Evolutionary conservation across 2,888 invertebrate species (phyloP).

Genomic region (Ctenicera cuprea): DNA sequence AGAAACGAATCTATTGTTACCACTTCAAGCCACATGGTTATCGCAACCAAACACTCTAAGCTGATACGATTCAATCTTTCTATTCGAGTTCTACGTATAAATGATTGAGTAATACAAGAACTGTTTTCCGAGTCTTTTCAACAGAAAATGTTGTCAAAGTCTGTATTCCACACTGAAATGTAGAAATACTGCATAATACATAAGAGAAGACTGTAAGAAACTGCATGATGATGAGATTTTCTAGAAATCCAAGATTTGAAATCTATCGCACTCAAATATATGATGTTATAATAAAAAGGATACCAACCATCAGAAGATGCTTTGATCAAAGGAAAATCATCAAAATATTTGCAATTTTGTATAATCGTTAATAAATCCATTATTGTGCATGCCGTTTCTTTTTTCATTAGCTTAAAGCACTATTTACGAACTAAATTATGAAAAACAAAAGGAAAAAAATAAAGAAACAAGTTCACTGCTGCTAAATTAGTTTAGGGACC

Average conservation of each 20-base stretch:
- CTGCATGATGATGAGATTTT: background rate
- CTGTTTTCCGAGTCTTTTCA: constrained; percentile 12
- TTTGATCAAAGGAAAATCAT: too few relatives aligned
- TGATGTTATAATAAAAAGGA: too few relatives aligned
- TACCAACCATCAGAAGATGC: too few relatives aligned
- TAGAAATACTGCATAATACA: constrained; percentile 14
- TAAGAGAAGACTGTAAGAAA: background rate
- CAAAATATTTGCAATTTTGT: too few relatives aligned
- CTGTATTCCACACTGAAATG: constrained; percentile 10
- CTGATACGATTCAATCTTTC: constrained; percentile 47
- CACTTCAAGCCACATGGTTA: constrained; percentile 47
- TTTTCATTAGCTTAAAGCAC: too few relatives aligned
- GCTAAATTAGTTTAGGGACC: constrained; percentile 11
- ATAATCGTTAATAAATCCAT: too few relatives aligned
- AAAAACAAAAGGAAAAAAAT: background rate
- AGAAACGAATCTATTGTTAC: constrained; percentile 50
- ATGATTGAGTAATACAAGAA: constrained; percentile 32
- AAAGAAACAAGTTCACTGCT: background rate
- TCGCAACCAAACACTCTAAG: constrained; percentile 47
- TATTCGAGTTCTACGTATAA: constrained; percentile 31
- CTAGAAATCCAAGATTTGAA: too few relatives aligned
- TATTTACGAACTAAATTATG: background rate
- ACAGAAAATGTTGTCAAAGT: constrained; percentile 1
- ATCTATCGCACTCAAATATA: too few relatives aligned
- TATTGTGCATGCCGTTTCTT: too few relatives aligned